Evolutionary conservation across 2,113 vertebrate genomes (phyloP).

Genomic region (Athene cunicularia): DNA sequence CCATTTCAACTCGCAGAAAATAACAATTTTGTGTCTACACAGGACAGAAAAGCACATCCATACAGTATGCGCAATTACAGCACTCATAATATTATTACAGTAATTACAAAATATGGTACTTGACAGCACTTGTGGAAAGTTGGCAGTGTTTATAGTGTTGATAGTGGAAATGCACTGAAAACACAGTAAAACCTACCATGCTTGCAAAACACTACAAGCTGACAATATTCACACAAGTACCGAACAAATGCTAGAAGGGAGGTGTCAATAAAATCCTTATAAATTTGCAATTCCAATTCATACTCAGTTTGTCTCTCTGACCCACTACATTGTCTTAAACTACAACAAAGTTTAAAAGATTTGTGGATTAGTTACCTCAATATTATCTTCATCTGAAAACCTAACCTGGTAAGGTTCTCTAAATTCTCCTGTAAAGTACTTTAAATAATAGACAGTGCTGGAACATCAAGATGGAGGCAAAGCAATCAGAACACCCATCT

Average conservation of each 20-base stretch:
- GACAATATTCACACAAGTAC: slow-evolving; percentile 11
- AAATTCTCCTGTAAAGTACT: neutral
- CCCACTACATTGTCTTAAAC: neutral
- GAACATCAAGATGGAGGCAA: neutral
- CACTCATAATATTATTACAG: slow-evolving; percentile 48
- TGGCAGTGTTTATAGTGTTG: slow-evolving; percentile 46
- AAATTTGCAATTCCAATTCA: neutral
- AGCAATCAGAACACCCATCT: neutral
- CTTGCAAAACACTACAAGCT: slow-evolving; percentile 43
- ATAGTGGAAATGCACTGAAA: slow-evolving; percentile 17
- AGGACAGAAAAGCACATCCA: slow-evolving; percentile 11
- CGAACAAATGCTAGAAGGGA: slow-evolving; percentile 14
- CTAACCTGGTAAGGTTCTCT: neutral
- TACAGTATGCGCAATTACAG: neutral
- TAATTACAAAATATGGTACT: slow-evolving; percentile 61
- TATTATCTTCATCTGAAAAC: neutral
- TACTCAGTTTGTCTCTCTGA: neutral
- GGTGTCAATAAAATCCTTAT: neutral
- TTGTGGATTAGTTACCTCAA: neutral
- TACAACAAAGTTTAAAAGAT: neutral
- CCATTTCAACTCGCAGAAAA: neutral
- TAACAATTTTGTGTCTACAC: neutral
- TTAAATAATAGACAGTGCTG: neutral
- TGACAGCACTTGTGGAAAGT: slow-evolving; percentile 61
- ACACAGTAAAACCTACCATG: neutral